Evolutionary conservation across 37 sponge, comb jelly and placozoan species (phyloP), one percentile per base, ranked within the genome.

Genomic region (Sycon ciliatum): DNA sequence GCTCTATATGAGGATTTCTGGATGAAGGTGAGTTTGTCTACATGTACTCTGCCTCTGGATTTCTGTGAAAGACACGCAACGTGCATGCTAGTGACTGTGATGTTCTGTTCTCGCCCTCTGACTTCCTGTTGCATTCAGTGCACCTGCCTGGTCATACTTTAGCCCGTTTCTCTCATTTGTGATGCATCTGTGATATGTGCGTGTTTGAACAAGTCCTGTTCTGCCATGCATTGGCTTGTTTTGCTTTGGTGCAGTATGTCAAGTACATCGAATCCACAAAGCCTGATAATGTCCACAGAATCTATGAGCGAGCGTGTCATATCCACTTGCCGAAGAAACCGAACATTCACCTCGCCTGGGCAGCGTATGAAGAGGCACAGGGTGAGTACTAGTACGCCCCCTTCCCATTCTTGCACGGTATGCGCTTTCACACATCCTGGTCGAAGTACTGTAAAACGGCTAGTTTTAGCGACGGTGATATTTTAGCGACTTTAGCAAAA

Each of bases 1-100:
- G 87, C 88, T 4, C 72, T 92, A 39, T 92, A 92, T 39, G 93
- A 92, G 66, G 88, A 87, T 4, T 84, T 87, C 68, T 92, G 93
- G 93, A 78, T 81, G 23, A 92, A 92, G 83, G 93, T 92, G 38
- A 49, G 53, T 3, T 3, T 16, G 3, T 22, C 36, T 23, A n/a
- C n/a, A n/a, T n/a, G n/a, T n/a, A n/a, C n/a, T n/a, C n/a, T n/a
- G n/a, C n/a, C n/a, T n/a, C n/a, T n/a, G n/a, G n/a, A n/a, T n/a
- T n/a, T n/a, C n/a, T n/a, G n/a, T n/a, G n/a, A n/a, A n/a, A n/a
- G n/a, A n/a, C n/a, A n/a, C n/a, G n/a, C n/a, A n/a, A n/a, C n/a
- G n/a, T 9, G 49, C 49, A 18, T 42, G 49, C 13, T 42, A 18
- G 49, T 42, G 49, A 13, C 49, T 42, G 49, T n/a, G n/a, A n/a